These are phyloP conservation scores for Dipus sagitta DNA, from an alignment of 2,797 vertebrate genomes.

Conservation along the genomic window DNA sequence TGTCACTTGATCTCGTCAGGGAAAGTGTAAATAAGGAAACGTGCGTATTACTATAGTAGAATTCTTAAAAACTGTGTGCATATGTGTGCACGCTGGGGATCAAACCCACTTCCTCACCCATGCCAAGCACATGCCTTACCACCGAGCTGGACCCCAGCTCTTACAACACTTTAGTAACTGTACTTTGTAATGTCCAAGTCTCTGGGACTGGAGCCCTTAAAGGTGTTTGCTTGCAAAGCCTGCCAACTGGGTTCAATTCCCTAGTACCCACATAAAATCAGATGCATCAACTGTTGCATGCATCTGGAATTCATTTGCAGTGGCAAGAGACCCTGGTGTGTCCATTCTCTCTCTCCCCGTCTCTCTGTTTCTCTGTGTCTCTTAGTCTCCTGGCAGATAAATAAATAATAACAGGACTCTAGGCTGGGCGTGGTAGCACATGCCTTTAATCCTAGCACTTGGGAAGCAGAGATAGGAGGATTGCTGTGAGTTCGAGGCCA, in stretches of 20 bases:
- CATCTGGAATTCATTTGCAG: too few relatives aligned
- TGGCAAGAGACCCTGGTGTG: too few relatives aligned
- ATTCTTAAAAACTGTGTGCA: background rate
- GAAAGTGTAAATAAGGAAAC: constrained; percentile 31
- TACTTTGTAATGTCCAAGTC: background rate
- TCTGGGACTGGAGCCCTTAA: background rate
- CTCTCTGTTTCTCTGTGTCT: too few relatives aligned
- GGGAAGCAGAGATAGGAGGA: too few relatives aligned
- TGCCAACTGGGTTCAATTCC: background rate
- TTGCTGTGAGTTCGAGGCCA: too few relatives aligned
- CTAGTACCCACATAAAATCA: background rate
- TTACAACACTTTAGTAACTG: constrained; percentile 1
- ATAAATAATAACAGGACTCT: too few relatives aligned
- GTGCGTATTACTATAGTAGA: background rate
- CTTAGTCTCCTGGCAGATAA: too few relatives aligned
- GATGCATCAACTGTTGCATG: too few relatives aligned
- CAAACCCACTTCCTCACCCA: background rate
- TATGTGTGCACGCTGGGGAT: background rate
- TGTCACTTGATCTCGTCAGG: background rate
- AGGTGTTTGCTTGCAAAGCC: background rate
- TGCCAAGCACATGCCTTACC: background rate
- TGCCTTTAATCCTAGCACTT: too few relatives aligned
- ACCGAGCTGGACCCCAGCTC: background rate
- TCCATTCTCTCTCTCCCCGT: too few relatives aligned
- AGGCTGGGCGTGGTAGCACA: too few relatives aligned